Percentiles rank a stretch among this genome's conserved stretches.
These are phyloP conservation scores for Venturia canescens DNA, from an alignment of 1,140 invertebrate species.

Conservation along the genomic window DNA sequence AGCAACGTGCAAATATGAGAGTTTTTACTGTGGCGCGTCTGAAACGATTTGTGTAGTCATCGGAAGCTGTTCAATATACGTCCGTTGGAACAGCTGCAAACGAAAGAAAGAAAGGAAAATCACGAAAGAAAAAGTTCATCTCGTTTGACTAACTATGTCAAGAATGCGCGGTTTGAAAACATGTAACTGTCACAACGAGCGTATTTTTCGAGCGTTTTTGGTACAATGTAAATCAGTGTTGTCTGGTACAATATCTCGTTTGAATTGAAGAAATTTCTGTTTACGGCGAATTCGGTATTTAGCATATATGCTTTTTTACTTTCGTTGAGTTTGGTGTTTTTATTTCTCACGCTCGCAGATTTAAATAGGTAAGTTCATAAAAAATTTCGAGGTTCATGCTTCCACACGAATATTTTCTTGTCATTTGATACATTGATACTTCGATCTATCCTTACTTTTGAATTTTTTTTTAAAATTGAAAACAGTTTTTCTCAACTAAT, in stretches of 20 bases:
- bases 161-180: constrained; percentile 22
- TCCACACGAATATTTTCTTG: too few species aligned
- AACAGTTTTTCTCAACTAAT: background rate
- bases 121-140: constrained; percentile 14
- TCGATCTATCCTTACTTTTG: too few species aligned
- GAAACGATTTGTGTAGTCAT: background rate
- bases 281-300: background rate
- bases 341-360: too few species aligned
- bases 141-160: constrained; percentile 22
- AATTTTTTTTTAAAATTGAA: background rate
- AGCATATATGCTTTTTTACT: background rate
- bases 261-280: background rate
- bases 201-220: background rate
- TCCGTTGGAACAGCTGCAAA: constrained; percentile 9
- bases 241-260: background rate
- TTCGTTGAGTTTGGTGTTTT: too few species aligned
- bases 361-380: too few species aligned
- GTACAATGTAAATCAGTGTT: too few species aligned
- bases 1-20: too few species aligned
- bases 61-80: background rate
- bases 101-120: background rate
- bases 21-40: background rate
- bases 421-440: too few species aligned
- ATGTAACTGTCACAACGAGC: constrained; percentile 23
- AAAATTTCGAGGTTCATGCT: too few species aligned